Conservation (phyloP, 2,797 vertebrate genomes). For the Ctenopoma multispine region DNA sequence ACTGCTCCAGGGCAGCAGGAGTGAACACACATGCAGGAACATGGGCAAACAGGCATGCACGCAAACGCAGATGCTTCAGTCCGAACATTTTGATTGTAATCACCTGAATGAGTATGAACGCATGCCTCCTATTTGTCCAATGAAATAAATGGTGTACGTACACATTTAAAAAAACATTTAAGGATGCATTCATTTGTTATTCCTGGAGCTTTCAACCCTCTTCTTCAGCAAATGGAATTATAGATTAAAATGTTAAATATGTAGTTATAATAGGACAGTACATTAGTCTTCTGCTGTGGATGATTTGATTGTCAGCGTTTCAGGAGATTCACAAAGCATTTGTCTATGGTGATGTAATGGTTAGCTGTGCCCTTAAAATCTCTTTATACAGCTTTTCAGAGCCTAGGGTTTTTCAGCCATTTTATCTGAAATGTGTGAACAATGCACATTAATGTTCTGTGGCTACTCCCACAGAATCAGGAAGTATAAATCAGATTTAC, state of each 20-base stretch:
- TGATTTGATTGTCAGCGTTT: slow-evolving; percentile 15
- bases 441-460: slow-evolving; percentile 20
- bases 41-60: slow-evolving; percentile 26
- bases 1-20: slow-evolving; percentile 49
- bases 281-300: too few species aligned
- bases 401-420: too few species aligned
- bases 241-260: too few species aligned
- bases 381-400: too few species aligned
- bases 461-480: slow-evolving; percentile 29
- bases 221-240: neutral
- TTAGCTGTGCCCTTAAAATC: too few species aligned
- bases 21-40: slow-evolving; percentile 47
- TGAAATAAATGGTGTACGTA: too few species aligned
- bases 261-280: too few species aligned
- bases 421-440: slow-evolving; percentile 5
- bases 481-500: slow-evolving; percentile 47
- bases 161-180: too few species aligned
- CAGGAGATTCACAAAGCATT: neutral
- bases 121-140: too few species aligned
- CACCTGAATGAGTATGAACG: neutral
- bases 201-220: neutral
- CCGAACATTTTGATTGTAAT: neutral
- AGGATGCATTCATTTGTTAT: too few species aligned
- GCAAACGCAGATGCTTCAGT: neutral
- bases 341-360: too few species aligned